phyloP scores from a whole-genome alignment of 2,113 vertebrate species.

The Rhegmatorhina hoffmannsi region DNA sequence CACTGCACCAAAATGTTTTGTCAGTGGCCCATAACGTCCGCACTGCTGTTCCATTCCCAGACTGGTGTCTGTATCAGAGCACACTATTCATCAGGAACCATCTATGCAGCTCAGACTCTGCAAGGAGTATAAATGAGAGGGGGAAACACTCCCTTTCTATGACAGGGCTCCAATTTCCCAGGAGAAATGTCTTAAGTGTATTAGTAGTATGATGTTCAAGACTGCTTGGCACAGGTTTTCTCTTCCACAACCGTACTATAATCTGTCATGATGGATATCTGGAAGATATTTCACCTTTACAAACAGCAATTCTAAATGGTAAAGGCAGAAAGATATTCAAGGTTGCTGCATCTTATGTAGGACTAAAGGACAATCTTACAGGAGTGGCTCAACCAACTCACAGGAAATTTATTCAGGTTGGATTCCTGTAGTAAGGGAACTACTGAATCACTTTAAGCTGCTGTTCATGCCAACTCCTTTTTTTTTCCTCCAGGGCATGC shows the following conservation, averaged over 20 bases:
- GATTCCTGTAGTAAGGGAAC: accelerated
- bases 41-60: not conserved
- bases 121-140: not conserved
- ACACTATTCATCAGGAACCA: not conserved
- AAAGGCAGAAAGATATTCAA: not conserved
- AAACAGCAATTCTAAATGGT: not conserved
- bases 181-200: not conserved
- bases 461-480: not conserved
- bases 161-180: not conserved
- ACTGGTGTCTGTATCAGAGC: accelerated
- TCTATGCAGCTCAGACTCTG: not conserved
- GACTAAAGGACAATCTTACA: not conserved
- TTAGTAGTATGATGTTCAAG: not conserved
- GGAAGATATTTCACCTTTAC: not conserved
- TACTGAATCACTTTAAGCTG: not conserved
- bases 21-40: not conserved
- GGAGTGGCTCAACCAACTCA: not conserved
- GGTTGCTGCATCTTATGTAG: not conserved
- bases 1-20: not conserved
- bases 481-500: accelerated
- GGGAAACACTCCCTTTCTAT: not conserved
- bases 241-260: not conserved
- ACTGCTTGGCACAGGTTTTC: not conserved
- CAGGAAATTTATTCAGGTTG: not conserved
- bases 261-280: not conserved